Conservation (phyloP, 2,113 vertebrate species). For the Mastomys coucha region DNA sequence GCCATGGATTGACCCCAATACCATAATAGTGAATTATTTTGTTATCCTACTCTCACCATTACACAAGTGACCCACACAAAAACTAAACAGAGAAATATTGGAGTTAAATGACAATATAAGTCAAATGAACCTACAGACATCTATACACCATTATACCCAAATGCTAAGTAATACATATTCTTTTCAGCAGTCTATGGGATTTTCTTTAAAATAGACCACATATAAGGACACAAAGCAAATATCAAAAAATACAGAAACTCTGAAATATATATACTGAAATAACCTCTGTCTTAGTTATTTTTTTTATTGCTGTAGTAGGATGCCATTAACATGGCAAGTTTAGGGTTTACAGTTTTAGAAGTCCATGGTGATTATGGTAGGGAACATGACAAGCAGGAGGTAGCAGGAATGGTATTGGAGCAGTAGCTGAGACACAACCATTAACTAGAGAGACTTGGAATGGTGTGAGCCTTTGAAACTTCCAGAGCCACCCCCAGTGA, state of each 20-base stretch:
- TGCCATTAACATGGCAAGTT: neutral
- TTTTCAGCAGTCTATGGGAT: neutral
- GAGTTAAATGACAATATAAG: neutral
- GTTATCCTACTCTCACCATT: neutral
- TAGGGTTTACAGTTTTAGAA: neutral
- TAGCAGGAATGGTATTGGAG: neutral
- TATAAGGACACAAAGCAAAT: neutral
- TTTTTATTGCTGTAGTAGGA: neutral
- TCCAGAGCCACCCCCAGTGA: neutral
- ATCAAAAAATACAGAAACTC: neutral
- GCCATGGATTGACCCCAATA: neutral
- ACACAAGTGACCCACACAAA: neutral
- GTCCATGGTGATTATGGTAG: neutral
- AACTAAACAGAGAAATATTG: neutral
- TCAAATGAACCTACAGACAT: neutral
- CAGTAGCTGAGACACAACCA: neutral
- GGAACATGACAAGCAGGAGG: neutral
- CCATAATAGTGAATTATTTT: neutral
- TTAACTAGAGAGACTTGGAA: neutral
- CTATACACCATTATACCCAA: neutral
- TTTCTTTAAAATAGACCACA: neutral
- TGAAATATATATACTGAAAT: too few species aligned
- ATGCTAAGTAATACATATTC: neutral
- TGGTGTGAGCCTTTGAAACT: neutral
- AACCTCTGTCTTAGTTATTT: neutral